These are phyloP conservation scores for Melolontha melolontha DNA, from an alignment of 2,888 invertebrate genomes.

Conservation along the genomic window DNA sequence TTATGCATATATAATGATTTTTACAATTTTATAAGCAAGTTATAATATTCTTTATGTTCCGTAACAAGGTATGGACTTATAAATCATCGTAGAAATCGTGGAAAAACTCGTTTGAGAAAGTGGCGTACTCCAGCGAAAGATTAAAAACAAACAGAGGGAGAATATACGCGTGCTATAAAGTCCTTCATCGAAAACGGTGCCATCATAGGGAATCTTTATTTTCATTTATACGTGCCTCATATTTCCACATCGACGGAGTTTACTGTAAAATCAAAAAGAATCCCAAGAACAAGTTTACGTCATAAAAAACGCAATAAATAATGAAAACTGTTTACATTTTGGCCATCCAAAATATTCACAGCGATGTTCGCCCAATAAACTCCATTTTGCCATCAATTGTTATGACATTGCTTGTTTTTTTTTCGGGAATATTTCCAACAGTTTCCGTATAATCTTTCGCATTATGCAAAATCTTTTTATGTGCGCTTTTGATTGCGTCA, in stretches of 20 bases:
- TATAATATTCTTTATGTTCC: no score
- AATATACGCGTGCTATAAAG: not conserved
- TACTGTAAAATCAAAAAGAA: constrained; percentile 22
- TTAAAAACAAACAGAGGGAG: constrained; percentile 13
- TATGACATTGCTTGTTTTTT: constrained; percentile 26
- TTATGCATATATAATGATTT: no score
- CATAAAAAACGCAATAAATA: constrained; percentile 35
- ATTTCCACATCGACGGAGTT: constrained; percentile 27
- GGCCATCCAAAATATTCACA: constrained; percentile 18
- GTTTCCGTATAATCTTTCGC: constrained; percentile 41
- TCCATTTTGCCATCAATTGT: constrained; percentile 35
- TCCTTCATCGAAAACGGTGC: constrained; percentile 7
- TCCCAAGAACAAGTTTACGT: not conserved
- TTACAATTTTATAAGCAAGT: no score
- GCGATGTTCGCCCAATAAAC: constrained; percentile 29
- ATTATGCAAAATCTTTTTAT: constrained; percentile 48
- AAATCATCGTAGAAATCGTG: no score
- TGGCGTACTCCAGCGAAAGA: no score
- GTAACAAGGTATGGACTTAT: no score
- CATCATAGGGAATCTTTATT: constrained; percentile 5
- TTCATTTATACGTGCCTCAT: constrained; percentile 18
- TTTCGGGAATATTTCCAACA: constrained; percentile 20
- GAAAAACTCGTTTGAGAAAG: no score
- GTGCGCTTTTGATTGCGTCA: constrained; percentile 40
- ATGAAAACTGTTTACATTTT: constrained; percentile 31